Evolutionary conservation across 2,888 invertebrate genomes (phyloP).

Genomic region (Nephrotoma flavescens): DNA sequence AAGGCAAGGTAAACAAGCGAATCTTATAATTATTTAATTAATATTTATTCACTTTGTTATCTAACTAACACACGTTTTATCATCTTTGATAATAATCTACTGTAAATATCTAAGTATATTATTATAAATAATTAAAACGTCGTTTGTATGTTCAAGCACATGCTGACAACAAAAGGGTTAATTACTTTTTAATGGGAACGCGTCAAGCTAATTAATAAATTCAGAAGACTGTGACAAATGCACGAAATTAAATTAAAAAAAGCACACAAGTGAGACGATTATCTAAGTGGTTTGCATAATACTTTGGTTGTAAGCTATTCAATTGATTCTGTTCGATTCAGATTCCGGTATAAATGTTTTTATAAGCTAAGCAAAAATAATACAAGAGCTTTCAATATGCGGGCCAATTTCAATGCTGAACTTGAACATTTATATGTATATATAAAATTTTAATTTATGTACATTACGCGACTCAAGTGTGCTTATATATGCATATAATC

Average conservation of each 20-base stretch:
- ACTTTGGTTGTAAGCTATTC: not conserved
- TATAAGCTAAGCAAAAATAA: too few relatives aligned
- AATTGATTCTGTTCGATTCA: not conserved
- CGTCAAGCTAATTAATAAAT: not conserved
- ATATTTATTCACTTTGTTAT: not conserved
- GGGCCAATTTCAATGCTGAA: not conserved
- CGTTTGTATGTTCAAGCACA: not conserved
- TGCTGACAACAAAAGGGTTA: not conserved
- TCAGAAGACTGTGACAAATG: not conserved
- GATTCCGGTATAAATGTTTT: not conserved
- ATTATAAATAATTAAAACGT: not conserved
- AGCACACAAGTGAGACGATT: not conserved
- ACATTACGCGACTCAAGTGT: not conserved
- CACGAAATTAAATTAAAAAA: not conserved
- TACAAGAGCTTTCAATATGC: not conserved
- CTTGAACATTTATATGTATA: not conserved
- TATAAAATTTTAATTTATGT: not conserved
- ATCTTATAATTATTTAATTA: not conserved
- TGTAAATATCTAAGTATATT: not conserved
- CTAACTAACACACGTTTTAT: not conserved
- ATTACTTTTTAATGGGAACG: not conserved
- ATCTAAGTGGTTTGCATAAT: not conserved
- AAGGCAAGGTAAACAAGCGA: not conserved
- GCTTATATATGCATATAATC: not conserved
- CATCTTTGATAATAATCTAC: not conserved